Percentiles rank a stretch among this genome's conserved stretches.
phyloP scores from a whole-genome alignment of 2,113 vertebrate species.

The Orcinus orca region DNA sequence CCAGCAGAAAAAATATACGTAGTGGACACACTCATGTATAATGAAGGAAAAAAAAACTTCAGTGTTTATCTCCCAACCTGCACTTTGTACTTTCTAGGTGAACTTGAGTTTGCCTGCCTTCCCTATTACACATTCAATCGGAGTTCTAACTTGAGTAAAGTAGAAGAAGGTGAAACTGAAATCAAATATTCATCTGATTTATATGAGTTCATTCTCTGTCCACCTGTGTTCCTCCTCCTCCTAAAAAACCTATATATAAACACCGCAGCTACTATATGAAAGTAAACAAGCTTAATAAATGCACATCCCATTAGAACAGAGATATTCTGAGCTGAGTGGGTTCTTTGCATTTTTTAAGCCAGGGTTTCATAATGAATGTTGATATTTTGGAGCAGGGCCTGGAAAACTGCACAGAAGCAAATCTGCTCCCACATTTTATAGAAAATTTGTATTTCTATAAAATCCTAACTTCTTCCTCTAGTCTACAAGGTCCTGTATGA shows the following conservation, averaged over 20 bases:
- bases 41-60: constrained; percentile 18
- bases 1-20: neutral
- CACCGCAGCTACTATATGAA: neutral
- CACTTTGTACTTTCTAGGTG: neutral
- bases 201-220: neutral
- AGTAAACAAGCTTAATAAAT: constrained; percentile 33
- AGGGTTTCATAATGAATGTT: neutral
- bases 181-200: neutral
- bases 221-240: neutral
- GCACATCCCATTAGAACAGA: neutral
- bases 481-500: neutral
- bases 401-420: constrained; percentile 27
- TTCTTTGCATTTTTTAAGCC: constrained; percentile 27
- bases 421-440: neutral
- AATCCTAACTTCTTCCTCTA: neutral
- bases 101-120: neutral
- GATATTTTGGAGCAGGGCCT: constrained; percentile 43
- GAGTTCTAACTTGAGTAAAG: neutral
- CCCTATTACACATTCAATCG: neutral
- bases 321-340: constrained; percentile 2
- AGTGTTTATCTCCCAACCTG: neutral
- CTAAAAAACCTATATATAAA: neutral
- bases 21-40: neutral
- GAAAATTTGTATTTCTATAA: neutral
- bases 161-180: neutral